phyloP scores from a whole-genome alignment of 92 coral and sea anemone genomes.

The Scolanthus callimorphus region DNA sequence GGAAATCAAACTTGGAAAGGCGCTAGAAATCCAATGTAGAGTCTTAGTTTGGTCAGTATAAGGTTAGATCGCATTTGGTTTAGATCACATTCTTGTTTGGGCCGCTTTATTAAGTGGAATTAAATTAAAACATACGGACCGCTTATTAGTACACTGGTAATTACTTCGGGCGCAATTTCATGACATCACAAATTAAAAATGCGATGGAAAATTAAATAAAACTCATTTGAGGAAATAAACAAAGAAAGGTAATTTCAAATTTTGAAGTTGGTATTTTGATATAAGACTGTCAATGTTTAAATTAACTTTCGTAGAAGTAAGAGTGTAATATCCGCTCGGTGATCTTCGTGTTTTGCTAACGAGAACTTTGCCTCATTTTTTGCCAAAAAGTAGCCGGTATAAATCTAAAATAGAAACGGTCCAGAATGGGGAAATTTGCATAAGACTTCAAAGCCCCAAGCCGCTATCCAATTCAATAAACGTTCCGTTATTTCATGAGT shows the following conservation, averaged over 20 bases:
- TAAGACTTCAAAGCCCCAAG: constrained; percentile 12
- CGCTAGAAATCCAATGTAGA: constrained; percentile 24
- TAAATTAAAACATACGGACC: constrained; percentile 14
- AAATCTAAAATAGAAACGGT: too few relatives aligned
- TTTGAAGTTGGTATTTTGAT: constrained; percentile 6
- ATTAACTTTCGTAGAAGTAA: constrained; percentile 4
- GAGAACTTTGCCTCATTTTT: too few relatives aligned
- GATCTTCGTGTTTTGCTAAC: too few relatives aligned
- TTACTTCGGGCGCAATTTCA: constrained; percentile 20
- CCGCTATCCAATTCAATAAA: background rate
- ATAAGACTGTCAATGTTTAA: constrained; percentile 4
- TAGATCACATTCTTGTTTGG: too few relatives aligned
- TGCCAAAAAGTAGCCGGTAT: too few relatives aligned
- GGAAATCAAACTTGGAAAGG: constrained; percentile 6
- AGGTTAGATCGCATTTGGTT: too few relatives aligned
- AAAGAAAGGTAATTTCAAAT: constrained; percentile 10
- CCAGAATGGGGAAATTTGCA: too few relatives aligned
- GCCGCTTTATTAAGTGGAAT: constrained; percentile 16
- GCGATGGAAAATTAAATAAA: constrained; percentile 19
- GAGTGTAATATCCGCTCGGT: constrained; percentile 24
- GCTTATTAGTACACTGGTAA: constrained; percentile 9
- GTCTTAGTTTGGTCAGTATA: too few relatives aligned
- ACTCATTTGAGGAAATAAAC: constrained; percentile 6
- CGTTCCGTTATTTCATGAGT: background rate
- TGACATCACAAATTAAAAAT: constrained; percentile 13